These are phyloP conservation scores for Scaptomyza caliginosa DNA, from an alignment of 2,888 invertebrate species.

Conservation along the genomic window DNA sequence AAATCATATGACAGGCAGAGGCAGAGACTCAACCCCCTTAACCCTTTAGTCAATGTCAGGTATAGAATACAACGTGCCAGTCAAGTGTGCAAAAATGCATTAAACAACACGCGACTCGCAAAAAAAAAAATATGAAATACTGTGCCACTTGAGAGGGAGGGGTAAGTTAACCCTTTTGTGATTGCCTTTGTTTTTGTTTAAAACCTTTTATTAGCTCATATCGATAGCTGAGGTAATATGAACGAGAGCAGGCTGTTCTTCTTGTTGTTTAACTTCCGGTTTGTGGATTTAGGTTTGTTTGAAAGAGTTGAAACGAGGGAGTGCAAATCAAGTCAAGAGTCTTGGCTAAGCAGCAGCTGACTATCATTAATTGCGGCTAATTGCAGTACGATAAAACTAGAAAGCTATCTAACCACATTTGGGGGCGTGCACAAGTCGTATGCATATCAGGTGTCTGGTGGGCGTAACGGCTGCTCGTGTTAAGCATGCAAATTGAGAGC, in stretches of 20 bases:
- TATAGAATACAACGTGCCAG: slow-evolving; percentile 49
- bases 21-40: slow-evolving; percentile 30
- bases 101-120: slow-evolving; percentile 69
- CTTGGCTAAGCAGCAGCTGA: slow-evolving; percentile 39
- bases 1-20: slow-evolving; percentile 67
- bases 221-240: slow-evolving; percentile 53
- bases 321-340: slow-evolving; percentile 8
- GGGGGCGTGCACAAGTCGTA: slow-evolving; percentile 18
- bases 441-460: slow-evolving; percentile 28
- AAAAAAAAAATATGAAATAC: no score
- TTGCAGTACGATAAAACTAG: slow-evolving; percentile 38
- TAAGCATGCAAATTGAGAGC: slow-evolving; percentile 7
- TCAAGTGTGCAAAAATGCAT: slow-evolving; percentile 78
- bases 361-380: slow-evolving; percentile 53
- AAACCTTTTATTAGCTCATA: slow-evolving; percentile 74
- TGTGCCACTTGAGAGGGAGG: slow-evolving; percentile 52
- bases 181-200: slow-evolving; percentile 66
- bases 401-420: slow-evolving; percentile 1
- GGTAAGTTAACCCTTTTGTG: slow-evolving; percentile 18
- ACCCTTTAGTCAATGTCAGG: slow-evolving; percentile 50
- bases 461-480: slow-evolving; percentile 14
- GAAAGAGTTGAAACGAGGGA: not conserved
- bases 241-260: slow-evolving; percentile 20
- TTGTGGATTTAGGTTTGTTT: slow-evolving; percentile 12
- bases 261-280: slow-evolving; percentile 58